A percentile compares a stretch with the other conserved stretches of the same genome.
phyloP scores from a whole-genome alignment of 2,888 invertebrate genomes.

The Euzophera pinguis region DNA sequence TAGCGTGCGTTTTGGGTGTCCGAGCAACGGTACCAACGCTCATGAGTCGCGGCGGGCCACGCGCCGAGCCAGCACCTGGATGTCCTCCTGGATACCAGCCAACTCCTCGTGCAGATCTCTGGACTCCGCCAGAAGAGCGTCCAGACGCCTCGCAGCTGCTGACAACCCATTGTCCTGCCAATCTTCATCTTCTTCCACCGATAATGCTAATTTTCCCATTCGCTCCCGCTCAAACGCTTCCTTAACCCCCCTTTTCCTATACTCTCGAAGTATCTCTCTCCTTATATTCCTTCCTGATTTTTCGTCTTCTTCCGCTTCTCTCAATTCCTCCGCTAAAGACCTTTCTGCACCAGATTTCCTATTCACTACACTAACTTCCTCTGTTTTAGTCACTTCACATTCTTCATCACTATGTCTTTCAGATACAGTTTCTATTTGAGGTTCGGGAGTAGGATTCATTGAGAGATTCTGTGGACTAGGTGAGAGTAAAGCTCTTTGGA shows the following conservation, averaged over 20 bases:
- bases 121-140: conserved; percentile 67
- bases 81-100: conserved; percentile 70
- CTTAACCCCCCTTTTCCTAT: conserved; percentile 40
- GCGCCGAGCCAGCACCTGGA: conserved; percentile 76
- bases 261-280: conserved; percentile 42
- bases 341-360: conserved; percentile 27
- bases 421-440: conserved; percentile 23
- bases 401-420: conserved; percentile 6
- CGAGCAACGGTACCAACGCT: conserved; percentile 64
- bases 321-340: conserved; percentile 65
- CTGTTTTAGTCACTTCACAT: conserved; percentile 4
- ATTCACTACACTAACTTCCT: conserved; percentile 15
- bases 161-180: conserved; percentile 43
- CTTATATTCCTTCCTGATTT: conserved; percentile 35
- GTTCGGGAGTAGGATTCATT: conserved; percentile 39
- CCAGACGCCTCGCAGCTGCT: conserved; percentile 60
- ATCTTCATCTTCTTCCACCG: conserved; percentile 66
- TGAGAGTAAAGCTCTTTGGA: conserved; percentile 58
- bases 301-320: conserved; percentile 61
- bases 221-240: conserved; percentile 64
- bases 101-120: conserved; percentile 66
- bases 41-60: conserved; percentile 58
- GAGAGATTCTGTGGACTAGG: conserved; percentile 49
- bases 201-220: conserved; percentile 60
- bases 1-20: conserved; percentile 22